Evolutionary conservation across 1,140 invertebrate genomes (phyloP).

Genomic region (Camponotus pennsylvanicus): DNA sequence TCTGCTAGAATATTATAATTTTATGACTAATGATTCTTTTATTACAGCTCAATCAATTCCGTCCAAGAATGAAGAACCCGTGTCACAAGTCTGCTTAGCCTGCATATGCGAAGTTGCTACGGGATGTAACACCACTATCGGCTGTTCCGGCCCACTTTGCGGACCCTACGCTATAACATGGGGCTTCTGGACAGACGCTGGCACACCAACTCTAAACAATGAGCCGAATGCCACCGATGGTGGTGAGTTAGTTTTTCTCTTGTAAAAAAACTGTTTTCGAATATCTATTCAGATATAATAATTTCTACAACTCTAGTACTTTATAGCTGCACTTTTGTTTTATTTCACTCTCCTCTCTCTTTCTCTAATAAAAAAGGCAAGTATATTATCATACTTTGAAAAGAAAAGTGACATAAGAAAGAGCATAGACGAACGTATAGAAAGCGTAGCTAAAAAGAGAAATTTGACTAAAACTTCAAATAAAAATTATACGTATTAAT

Average conservation of each 20-base stretch:
- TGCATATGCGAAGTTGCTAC: constrained; percentile 95
- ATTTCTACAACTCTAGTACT: not conserved
- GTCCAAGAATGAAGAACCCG: too few relatives aligned
- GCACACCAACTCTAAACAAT: constrained; percentile 90
- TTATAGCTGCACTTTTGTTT: constrained; percentile 2
- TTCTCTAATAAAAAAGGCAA: too few relatives aligned
- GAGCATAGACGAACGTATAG: too few relatives aligned
- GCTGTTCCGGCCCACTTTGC: constrained; percentile 91
- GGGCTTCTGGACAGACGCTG: constrained; percentile 94
- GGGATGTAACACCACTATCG: constrained; percentile 90
- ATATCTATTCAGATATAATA: not conserved
- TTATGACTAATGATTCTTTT: constrained; percentile 11
- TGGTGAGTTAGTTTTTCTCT: constrained; percentile 66
- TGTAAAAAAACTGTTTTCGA: constrained; percentile 7
- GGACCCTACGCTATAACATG: constrained; percentile 95
- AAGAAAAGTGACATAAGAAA: too few relatives aligned
- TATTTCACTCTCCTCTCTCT: not conserved
- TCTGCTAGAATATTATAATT: too few relatives aligned
- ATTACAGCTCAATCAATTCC: constrained; percentile 11
- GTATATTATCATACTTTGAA: too few relatives aligned
- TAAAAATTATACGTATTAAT: too few relatives aligned
- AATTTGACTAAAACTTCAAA: too few relatives aligned
- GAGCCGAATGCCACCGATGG: constrained; percentile 83
- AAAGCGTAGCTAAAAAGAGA: too few relatives aligned
- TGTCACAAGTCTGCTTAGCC: constrained; percentile 90